A percentile compares a stretch with the other conserved stretches of the same genome.
These are phyloP conservation scores for Amphipyra berbera DNA, from an alignment of 2,888 invertebrate genomes.

Conservation along the genomic window DNA sequence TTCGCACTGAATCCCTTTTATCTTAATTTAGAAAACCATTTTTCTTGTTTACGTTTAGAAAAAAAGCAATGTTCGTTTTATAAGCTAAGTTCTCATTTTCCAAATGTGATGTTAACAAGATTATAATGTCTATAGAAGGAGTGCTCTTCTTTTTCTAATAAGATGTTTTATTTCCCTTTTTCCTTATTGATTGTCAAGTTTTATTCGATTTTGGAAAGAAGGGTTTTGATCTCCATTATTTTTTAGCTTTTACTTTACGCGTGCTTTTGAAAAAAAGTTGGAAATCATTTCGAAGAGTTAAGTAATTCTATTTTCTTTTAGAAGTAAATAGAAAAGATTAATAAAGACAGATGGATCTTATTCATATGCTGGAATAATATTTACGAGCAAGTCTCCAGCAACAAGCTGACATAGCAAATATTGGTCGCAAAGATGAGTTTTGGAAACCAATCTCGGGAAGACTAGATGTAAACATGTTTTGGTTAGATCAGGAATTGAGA, in stretches of 20 bases:
- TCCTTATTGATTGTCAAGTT: conserved; percentile 46
- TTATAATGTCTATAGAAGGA: conserved; percentile 47
- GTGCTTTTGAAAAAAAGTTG: too few relatives aligned
- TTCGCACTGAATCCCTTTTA: conserved; percentile 71
- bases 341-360: conserved; percentile 42
- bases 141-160: conserved; percentile 33
- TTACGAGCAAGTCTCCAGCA: conserved; percentile 36
- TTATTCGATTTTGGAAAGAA: conserved; percentile 35
- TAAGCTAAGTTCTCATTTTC: conserved; percentile 60
- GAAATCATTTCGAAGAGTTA: too few relatives aligned
- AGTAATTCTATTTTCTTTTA: neutral
- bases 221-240: conserved; percentile 18
- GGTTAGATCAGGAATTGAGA: conserved; percentile 27
- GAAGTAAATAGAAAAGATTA: conserved; percentile 45
- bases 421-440: conserved; percentile 53
- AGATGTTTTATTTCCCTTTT: conserved; percentile 21
- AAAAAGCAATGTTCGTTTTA: conserved; percentile 56
- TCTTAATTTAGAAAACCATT: conserved; percentile 81
- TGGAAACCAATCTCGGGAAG: conserved; percentile 48
- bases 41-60: conserved; percentile 77
- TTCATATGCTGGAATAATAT: conserved; percentile 47
- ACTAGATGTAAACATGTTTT: conserved; percentile 57
- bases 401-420: conserved; percentile 51
- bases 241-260: too few relatives aligned
- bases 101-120: conserved; percentile 60